Percentiles rank a stretch among this genome's conserved stretches.
phyloP scores from a whole-genome alignment of 1,140 invertebrate genomes.

The Ooceraea biroi region DNA sequence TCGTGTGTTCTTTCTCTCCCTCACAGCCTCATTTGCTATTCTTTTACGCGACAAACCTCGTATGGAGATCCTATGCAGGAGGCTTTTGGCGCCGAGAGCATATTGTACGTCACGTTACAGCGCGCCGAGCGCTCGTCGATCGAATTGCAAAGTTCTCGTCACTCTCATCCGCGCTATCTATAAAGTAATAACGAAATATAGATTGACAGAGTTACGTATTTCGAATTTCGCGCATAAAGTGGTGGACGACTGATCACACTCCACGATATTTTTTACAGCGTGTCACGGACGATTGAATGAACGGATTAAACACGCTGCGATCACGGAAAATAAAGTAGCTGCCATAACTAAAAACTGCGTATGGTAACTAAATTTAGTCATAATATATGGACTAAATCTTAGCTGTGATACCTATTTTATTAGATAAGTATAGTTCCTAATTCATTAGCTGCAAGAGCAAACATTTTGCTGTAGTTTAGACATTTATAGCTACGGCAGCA shows the following conservation, averaged over 20 bases:
- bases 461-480: no score
- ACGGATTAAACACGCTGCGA: slow-evolving; percentile 2
- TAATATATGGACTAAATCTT: no score
- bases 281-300: neutral
- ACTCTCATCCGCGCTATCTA: slow-evolving; percentile 18
- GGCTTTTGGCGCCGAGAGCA: slow-evolving; percentile 13
- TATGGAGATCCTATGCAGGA: neutral
- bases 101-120: neutral
- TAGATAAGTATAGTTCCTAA: no score
- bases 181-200: slow-evolving; percentile 47
- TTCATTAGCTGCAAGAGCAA: no score
- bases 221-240: slow-evolving; percentile 30
- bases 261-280: slow-evolving; percentile 12
- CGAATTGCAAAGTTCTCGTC: slow-evolving; percentile 36
- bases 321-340: no score
- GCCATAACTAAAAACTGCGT: no score
- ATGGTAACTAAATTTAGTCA: no score
- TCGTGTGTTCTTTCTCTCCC: slow-evolving; percentile 33
- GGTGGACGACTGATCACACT: neutral
- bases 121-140: slow-evolving; percentile 16
- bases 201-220: slow-evolving; percentile 26
- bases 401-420: no score
- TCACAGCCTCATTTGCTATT: slow-evolving; percentile 71
- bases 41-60: slow-evolving; percentile 56
- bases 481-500: no score